Evolutionary conservation across 1,140 invertebrate species (phyloP), one percentile per base, ranked within the genome.

Genomic region (Aphelenchoides avenae): DNA sequence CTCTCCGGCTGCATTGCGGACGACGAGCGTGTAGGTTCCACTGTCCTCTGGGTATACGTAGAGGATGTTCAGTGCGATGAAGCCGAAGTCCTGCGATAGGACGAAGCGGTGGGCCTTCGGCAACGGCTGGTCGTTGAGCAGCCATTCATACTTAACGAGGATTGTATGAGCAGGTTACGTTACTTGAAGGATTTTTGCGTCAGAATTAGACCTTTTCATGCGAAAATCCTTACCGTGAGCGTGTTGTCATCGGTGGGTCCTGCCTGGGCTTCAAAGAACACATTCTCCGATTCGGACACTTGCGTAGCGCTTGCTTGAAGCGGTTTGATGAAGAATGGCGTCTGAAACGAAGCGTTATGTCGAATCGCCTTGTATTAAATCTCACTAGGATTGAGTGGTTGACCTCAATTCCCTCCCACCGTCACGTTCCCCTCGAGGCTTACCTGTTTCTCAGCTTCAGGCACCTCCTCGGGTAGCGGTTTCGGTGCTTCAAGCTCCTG

Each of bases 1-100:
- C 61, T 82, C 81, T 13, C 81, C 81, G 5, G 74, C 75, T n/a
- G 72, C 58, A 63, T 82, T 82, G 40, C 76, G 68, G 13, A 80
- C 64, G 6, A 80, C 62, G 6, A 82, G 78, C 7, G 78, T 79
- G 65, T 82, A 82, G 2, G 71, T 68, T 15, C 78, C 80, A 34
- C 77, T 87, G 79, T 95, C 91, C 81, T 95, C 91, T 42, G 88
- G 83, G 77, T 91, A 94, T 1, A 87, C 85, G 77, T 93, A 93
- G 7, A 94, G 80, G 70, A 96, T 87, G 78, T 94, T 91, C 49
- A 96, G 81, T 42, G 90, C 88, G 33, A 94, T 90, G 77, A 92
- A 94, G 29, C 91, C 91, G 78, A 95, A 94, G 73, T 95, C 91
- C 78, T 94, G 89, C 22, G 53, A 70, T 1, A 61, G 42, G 2